These are phyloP conservation scores for Proteles cristata DNA, from an alignment of 2,113 vertebrate genomes.

Conservation along the genomic window DNA sequence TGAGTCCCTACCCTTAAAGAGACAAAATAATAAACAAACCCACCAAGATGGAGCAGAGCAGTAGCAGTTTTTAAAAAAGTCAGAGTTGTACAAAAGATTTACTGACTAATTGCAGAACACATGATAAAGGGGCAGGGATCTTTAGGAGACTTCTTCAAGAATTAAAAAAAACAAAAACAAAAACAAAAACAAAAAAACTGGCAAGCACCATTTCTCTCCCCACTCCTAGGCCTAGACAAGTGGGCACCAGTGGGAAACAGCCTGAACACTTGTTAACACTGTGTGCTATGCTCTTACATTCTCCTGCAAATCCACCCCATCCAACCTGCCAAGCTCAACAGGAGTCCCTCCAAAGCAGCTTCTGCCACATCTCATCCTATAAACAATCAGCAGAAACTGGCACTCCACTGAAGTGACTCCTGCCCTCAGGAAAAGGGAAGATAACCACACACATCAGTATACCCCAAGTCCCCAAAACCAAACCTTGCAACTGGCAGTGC, in stretches of 20 bases:
- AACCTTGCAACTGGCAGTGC: not conserved
- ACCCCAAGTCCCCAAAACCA: not conserved
- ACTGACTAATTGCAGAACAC: not conserved
- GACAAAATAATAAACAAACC: not conserved
- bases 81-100: not conserved
- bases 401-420: not conserved
- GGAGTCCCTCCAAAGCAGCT: not conserved
- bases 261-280: not conserved
- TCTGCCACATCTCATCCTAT: not conserved
- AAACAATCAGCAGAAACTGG: not conserved
- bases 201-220: not conserved
- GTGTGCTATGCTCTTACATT: not conserved
- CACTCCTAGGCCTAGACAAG: not conserved
- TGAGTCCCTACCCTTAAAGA: not conserved
- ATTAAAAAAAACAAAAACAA: not conserved
- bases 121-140: not conserved
- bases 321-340: not conserved
- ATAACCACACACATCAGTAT: not conserved
- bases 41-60: not conserved
- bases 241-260: not conserved
- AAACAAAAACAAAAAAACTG: too few relatives aligned
- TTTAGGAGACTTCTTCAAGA: not conserved
- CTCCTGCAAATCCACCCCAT: not conserved
- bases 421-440: not conserved
- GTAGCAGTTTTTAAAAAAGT: not conserved